A percentile compares a stretch with the other conserved stretches of the same genome.
Evolutionary conservation across 2,888 invertebrate genomes (phyloP).

Genomic region (Pseudoips prasinana): DNA sequence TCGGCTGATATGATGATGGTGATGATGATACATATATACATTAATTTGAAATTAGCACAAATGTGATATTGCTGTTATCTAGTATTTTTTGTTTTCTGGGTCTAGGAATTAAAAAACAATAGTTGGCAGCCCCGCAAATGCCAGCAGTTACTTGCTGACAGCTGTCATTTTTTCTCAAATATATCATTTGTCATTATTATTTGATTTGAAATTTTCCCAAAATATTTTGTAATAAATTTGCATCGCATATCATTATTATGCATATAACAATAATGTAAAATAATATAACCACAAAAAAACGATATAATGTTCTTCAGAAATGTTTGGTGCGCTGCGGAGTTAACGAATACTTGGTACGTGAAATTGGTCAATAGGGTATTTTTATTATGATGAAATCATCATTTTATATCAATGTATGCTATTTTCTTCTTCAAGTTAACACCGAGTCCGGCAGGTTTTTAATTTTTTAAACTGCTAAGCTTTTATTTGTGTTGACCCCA

Average conservation of each 20-base stretch:
- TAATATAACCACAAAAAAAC: conserved; percentile 26
- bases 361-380: conserved; percentile 9
- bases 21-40: no score
- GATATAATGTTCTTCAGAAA: conserved; percentile 70
- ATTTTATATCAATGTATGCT: no score
- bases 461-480: no score
- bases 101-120: no score
- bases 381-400: conserved; percentile 5
- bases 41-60: no score
- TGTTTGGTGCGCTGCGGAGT: conserved; percentile 61
- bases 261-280: conserved; percentile 49
- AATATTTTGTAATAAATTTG: conserved; percentile 33
- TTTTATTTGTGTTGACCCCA: no score
- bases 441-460: no score
- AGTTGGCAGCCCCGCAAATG: no score
- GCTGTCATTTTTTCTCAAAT: conserved; percentile 12
- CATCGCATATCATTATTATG: conserved; percentile 17
- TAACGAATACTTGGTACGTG: conserved; percentile 60
- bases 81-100: no score
- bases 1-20: no score
- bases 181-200: conserved; percentile 25
- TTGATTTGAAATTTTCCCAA: conserved; percentile 35
- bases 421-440: neutral
- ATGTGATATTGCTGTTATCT: no score
- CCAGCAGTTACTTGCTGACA: no score